Percentiles rank a stretch among this genome's conserved stretches.
Conservation (phyloP, 2,888 invertebrate genomes). For the Agriopis marginaria region DNA sequence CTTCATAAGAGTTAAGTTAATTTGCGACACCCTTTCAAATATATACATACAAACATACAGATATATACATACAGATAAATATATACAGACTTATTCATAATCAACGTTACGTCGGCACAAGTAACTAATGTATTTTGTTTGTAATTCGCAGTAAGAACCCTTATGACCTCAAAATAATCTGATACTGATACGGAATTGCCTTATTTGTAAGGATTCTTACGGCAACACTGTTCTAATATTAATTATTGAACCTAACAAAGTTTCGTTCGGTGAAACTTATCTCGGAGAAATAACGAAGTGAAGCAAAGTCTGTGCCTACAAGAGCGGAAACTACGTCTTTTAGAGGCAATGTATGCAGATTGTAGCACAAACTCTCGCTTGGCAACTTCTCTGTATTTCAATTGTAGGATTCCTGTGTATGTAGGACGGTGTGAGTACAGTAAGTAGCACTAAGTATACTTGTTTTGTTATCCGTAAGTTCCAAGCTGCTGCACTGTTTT, state of each 20-base stretch:
- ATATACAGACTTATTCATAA: neutral
- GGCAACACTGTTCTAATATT: neutral
- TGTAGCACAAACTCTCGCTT: conserved; percentile 24
- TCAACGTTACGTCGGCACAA: neutral
- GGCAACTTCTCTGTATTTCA: conserved; percentile 24
- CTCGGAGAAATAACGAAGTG: neutral
- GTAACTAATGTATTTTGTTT: neutral
- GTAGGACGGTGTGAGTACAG: neutral
- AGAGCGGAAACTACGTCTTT: conserved; percentile 28
- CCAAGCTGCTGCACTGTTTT: neutral
- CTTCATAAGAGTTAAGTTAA: neutral
- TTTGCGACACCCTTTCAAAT: too few species aligned
- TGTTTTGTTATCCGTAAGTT: neutral
- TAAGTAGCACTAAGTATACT: neutral
- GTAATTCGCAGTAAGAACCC: neutral
- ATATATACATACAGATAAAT: too few species aligned
- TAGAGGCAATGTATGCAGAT: conserved; percentile 32
- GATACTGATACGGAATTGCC: conserved; percentile 1
- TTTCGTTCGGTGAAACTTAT: neutral
- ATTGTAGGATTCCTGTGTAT: conserved; percentile 2
- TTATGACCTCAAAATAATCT: neutral
- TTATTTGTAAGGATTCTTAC: neutral
- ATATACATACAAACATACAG: too few species aligned
- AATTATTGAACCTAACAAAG: conserved; percentile 1
- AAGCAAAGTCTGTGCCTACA: neutral